phyloP scores from a whole-genome alignment of 2,888 invertebrate genomes.

The Scaptomyza cyrtandrae region DNA sequence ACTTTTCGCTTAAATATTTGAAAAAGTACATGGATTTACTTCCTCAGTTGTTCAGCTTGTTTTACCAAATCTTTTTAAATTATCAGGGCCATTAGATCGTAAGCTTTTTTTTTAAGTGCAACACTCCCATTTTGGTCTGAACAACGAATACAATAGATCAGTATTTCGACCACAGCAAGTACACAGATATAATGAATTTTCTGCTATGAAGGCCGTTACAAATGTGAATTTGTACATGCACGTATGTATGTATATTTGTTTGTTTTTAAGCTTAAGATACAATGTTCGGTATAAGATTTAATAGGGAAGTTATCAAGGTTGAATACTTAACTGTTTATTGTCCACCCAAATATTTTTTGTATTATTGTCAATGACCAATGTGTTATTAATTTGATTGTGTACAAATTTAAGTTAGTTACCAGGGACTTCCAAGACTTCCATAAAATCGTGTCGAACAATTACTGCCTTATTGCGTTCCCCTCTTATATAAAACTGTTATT shows the following conservation, averaged over 20 bases:
- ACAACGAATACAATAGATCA: constrained; percentile 46
- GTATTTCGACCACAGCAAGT: constrained; percentile 45
- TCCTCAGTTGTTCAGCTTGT: neutral
- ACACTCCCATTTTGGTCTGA: constrained; percentile 52
- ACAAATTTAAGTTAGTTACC: constrained; percentile 25
- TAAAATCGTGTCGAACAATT: constrained; percentile 16
- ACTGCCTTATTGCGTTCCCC: constrained; percentile 7
- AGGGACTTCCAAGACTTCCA: constrained; percentile 29
- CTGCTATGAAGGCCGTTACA: constrained; percentile 56
- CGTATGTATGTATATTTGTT: constrained; percentile 27
- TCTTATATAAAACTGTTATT: constrained; percentile 21
- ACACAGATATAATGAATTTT: constrained; percentile 34
- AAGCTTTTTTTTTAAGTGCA: constrained; percentile 53
- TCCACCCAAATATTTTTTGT: constrained; percentile 12
- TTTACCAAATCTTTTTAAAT: constrained; percentile 50
- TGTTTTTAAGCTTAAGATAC: constrained; percentile 46
- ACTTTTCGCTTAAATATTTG: neutral
- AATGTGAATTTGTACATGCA: constrained; percentile 31
- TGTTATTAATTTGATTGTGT: constrained; percentile 44
- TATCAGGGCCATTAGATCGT: constrained; percentile 45
- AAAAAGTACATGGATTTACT: neutral
- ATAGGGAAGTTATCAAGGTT: constrained; percentile 73
- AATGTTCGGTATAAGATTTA: constrained; percentile 37
- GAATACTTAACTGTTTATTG: constrained; percentile 47
- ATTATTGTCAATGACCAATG: constrained; percentile 41